phyloP scores from a whole-genome alignment of 2,888 invertebrate species.

The Scaptomyza flava region DNA sequence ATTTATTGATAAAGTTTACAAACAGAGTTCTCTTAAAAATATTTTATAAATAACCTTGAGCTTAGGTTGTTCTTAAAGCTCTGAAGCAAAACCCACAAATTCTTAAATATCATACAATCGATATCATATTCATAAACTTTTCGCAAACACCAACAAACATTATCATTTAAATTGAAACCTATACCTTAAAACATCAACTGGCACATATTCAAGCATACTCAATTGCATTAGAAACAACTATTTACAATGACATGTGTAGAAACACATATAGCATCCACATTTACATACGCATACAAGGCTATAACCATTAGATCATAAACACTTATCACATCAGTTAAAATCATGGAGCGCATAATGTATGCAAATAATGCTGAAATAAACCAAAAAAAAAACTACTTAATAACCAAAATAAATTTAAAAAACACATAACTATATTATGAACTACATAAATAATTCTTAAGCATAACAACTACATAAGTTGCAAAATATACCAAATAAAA shows the following conservation, averaged over 20 bases:
- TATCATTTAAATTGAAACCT: constrained; percentile 54
- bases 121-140: constrained; percentile 39
- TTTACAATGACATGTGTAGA: constrained; percentile 55
- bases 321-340: constrained; percentile 47
- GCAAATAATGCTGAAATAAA: constrained; percentile 46
- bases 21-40: constrained; percentile 3
- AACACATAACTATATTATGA: constrained; percentile 34
- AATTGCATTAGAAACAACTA: constrained; percentile 51
- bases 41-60: constrained; percentile 13
- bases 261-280: constrained; percentile 26
- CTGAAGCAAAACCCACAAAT: constrained; percentile 3
- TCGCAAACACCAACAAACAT: constrained; percentile 45
- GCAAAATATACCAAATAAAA: constrained; percentile 62
- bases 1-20: constrained; percentile 38
- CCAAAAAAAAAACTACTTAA: constrained; percentile 14
- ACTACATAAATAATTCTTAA: constrained; percentile 35
- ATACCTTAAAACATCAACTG: constrained; percentile 40
- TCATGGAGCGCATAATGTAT: constrained; percentile 29
- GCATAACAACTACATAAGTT: constrained; percentile 48
- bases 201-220: constrained; percentile 60
- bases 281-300: constrained; percentile 23
- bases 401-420: constrained; percentile 32
- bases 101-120: constrained; percentile 10
- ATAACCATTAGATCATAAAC: constrained; percentile 21
- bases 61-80: constrained; percentile 17